These are phyloP conservation scores for Nemapogon koenigi DNA, from an alignment of 2,888 invertebrate species.

Conservation along the genomic window DNA sequence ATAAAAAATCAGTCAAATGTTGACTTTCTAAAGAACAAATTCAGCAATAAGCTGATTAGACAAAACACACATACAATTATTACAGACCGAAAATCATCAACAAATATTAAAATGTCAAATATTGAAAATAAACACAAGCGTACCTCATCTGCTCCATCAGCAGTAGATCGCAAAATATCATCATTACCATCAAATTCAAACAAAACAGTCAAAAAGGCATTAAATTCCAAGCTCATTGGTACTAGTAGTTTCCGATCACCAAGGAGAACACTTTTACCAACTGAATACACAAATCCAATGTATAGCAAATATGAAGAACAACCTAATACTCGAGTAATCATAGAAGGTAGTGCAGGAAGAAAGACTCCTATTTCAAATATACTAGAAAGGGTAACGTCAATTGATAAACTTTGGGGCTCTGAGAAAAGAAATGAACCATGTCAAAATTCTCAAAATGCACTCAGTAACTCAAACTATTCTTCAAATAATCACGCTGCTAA, in stretches of 20 bases:
- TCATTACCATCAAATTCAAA: background rate
- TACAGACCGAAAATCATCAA: slow-evolving; percentile 22
- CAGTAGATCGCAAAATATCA: slow-evolving; percentile 34
- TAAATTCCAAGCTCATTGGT: slow-evolving; percentile 27
- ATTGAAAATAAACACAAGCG: slow-evolving; percentile 20
- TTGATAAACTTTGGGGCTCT: slow-evolving; percentile 63
- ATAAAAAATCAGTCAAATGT: slow-evolving; percentile 55
- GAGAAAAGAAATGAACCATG: slow-evolving; percentile 51
- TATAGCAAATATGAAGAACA: slow-evolving; percentile 30
- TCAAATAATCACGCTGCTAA: slow-evolving; percentile 5
- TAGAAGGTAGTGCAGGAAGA: slow-evolving; percentile 56
- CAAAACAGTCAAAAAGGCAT: background rate
- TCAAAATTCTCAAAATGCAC: slow-evolving; percentile 32
- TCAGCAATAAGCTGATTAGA: slow-evolving; percentile 63
- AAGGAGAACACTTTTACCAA: slow-evolving; percentile 46
- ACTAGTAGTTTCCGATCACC: slow-evolving; percentile 57
- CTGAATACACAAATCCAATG: slow-evolving; percentile 39
- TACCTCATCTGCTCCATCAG: slow-evolving; percentile 46
- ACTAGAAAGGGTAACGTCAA: slow-evolving; percentile 54
- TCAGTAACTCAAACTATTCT: slow-evolving; percentile 24
- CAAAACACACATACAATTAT: slow-evolving; percentile 51
- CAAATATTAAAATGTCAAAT: slow-evolving; percentile 7
- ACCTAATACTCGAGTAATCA: slow-evolving; percentile 32
- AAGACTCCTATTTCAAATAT: slow-evolving; percentile 57
- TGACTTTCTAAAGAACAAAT: slow-evolving; percentile 67